phyloP scores from a whole-genome alignment of 2,797 vertebrate genomes.

The Caiman crocodilus region DNA sequence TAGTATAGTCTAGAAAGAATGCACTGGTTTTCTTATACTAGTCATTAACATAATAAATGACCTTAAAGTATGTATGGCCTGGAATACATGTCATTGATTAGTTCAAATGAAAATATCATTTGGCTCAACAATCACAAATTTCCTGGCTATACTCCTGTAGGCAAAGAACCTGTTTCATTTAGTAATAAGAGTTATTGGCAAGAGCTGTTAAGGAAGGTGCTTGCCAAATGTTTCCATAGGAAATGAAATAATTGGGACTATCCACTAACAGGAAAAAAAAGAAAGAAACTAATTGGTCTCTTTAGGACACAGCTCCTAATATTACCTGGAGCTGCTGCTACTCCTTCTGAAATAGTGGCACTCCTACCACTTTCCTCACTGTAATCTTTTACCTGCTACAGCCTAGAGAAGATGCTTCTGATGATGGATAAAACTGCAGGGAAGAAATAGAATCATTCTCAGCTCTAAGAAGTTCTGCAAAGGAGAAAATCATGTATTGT shows the following conservation, averaged over 20 bases:
- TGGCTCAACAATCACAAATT: constrained; percentile 10
- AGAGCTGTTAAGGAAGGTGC: constrained; percentile 35
- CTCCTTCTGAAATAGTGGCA: background rate
- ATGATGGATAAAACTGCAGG: background rate
- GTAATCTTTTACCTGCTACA: constrained; percentile 2
- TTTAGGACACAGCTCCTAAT: background rate
- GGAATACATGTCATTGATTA: constrained; percentile 63
- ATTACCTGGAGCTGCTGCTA: background rate
- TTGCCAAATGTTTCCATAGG: constrained; percentile 55
- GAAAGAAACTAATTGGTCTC: constrained; percentile 17
- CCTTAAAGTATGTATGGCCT: constrained; percentile 7
- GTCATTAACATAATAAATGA: background rate
- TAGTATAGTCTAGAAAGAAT: background rate
- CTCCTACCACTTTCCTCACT: fast-evolving
- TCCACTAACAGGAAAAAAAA: constrained; percentile 9
- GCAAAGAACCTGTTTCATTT: constrained; percentile 48
- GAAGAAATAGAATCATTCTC: background rate
- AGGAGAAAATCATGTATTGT: background rate
- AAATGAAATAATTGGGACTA: constrained; percentile 66
- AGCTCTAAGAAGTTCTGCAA: background rate
- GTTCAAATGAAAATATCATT: constrained; percentile 40
- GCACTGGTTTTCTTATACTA: background rate
- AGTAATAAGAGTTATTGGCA: constrained; percentile 49
- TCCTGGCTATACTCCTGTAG: constrained; percentile 35
- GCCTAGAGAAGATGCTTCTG: background rate